phyloP scores from a whole-genome alignment of 2,888 invertebrate genomes.

The Pomacea canaliculata region DNA sequence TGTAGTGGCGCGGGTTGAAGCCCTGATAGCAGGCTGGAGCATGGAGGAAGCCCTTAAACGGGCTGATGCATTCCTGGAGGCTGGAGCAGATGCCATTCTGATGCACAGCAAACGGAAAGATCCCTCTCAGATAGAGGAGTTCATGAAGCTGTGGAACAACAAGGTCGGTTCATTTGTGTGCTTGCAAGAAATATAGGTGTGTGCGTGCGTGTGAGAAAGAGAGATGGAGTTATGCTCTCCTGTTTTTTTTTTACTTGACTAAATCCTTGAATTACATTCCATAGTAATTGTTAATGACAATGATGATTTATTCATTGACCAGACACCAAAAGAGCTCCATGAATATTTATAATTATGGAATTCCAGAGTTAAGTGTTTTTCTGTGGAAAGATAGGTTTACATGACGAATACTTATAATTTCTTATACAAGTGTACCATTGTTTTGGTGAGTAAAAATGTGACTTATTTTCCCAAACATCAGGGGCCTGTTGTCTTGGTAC shows the following conservation, averaged over 20 bases:
- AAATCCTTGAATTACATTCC: background rate
- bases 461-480: constrained; percentile 20
- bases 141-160: constrained; percentile 71
- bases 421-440: no score
- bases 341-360: no score
- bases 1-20: constrained; percentile 71
- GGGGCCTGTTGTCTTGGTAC: constrained; percentile 71
- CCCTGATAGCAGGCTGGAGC: constrained; percentile 65
- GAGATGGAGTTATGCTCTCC: no score
- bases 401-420: no score
- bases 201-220: background rate
- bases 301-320: background rate
- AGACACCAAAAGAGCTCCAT: no score
- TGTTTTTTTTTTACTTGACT: background rate
- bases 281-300: background rate
- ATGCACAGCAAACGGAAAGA: constrained; percentile 71
- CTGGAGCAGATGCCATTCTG: constrained; percentile 70
- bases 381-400: no score
- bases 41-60: constrained; percentile 60
- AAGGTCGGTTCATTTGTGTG: constrained; percentile 53
- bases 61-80: constrained; percentile 61
- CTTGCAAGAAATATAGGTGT: background rate
- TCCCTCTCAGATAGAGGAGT: constrained; percentile 70
- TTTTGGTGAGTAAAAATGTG: no score
- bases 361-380: no score